Evolutionary conservation across 2,113 vertebrate species (phyloP).

Genomic region (Cryptomyrus ogoouensis): DNA sequence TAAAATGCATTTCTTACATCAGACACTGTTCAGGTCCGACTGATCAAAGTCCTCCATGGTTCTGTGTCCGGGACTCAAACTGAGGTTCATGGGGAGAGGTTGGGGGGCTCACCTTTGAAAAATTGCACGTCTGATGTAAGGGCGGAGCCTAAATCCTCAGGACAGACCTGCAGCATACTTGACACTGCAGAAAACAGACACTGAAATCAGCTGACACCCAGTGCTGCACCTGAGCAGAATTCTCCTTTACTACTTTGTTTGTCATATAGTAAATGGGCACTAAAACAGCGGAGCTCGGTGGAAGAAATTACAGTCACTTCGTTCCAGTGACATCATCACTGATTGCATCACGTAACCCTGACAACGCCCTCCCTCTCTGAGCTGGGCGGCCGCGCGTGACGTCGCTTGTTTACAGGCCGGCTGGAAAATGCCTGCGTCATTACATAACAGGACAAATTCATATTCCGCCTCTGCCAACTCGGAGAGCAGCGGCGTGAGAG

Average conservation of each 20-base stretch:
- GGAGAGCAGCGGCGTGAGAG: neutral
- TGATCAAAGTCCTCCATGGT: neutral
- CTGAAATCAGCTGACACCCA: neutral
- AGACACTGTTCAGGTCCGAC: neutral
- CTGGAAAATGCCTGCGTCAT: constrained; percentile 36
- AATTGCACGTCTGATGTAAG: constrained; percentile 86
- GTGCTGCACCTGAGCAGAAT: neutral
- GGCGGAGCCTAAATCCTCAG: constrained; percentile 75
- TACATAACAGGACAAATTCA: constrained; percentile 37
- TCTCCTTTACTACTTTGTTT: neutral
- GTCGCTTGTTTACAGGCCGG: constrained; percentile 56
- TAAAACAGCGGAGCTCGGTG: neutral
- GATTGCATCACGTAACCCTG: constrained; percentile 45
- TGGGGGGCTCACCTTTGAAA: constrained; percentile 75
- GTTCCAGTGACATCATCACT: constrained; percentile 33
- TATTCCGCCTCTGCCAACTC: constrained; percentile 14
- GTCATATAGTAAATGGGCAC: neutral
- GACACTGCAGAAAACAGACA: constrained; percentile 63
- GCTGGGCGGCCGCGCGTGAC: constrained; percentile 24
- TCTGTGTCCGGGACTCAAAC: neutral
- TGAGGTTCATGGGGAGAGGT: neutral
- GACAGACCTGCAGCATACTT: constrained; percentile 77
- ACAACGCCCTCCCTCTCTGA: constrained; percentile 27
- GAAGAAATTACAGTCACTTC: constrained; percentile 1
- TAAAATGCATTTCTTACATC: neutral